phyloP scores from a whole-genome alignment of 2,113 vertebrate genomes.

The Machaerirhynchus nigripectus region DNA sequence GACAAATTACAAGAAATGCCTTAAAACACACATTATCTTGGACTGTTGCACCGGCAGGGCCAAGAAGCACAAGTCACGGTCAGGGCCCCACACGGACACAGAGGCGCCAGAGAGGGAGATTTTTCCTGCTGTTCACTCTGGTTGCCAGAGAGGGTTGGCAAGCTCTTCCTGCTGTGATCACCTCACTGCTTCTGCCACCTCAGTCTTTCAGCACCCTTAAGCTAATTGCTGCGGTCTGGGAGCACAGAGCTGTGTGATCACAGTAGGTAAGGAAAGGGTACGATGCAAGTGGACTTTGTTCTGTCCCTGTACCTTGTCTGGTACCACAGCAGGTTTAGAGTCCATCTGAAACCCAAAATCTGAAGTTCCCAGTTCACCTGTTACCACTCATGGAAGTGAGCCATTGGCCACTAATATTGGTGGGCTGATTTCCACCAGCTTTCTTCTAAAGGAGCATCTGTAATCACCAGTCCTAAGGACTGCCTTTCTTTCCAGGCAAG shows the following conservation, averaged over 20 bases:
- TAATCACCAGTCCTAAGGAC: not conserved
- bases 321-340: accelerated
- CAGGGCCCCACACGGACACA: accelerated
- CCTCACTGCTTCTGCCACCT: not conserved
- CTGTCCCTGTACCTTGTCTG: not conserved
- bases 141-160: not conserved
- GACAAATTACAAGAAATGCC: not conserved
- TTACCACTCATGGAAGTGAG: not conserved
- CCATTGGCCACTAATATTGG: accelerated
- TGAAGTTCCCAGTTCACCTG: not conserved
- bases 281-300: not conserved
- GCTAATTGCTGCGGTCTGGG: not conserved
- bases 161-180: accelerated
- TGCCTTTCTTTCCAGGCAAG: not conserved
- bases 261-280: not conserved
- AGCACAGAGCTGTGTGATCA: not conserved
- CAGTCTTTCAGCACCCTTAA: not conserved
- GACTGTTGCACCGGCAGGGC: too few species aligned
- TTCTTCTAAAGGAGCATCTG: not conserved
- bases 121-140: not conserved
- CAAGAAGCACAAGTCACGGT: not conserved
- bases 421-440: not conserved
- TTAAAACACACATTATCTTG: not conserved
- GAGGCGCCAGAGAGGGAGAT: not conserved
- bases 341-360: not conserved